Evolutionary conservation across 2,797 vertebrate genomes (phyloP).

Genomic region (Karalla daura): DNA sequence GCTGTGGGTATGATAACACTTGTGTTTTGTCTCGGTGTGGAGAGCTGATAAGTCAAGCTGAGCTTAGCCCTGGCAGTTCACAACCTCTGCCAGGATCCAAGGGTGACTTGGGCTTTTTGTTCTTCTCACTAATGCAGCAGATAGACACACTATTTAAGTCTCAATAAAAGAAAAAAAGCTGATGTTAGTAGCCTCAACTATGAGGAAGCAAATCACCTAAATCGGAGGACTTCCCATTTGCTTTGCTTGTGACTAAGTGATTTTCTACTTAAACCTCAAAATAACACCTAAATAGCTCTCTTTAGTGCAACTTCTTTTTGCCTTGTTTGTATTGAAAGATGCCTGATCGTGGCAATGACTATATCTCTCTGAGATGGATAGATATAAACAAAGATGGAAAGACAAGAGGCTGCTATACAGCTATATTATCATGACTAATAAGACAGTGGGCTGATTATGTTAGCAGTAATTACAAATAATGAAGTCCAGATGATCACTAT

Average conservation of each 20-base stretch:
- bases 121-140: constrained; percentile 59
- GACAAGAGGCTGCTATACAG: no score
- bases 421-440: no score
- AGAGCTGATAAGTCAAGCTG: constrained; percentile 43
- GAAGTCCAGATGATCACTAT: background rate
- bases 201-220: constrained; percentile 3
- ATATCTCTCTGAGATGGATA: background rate
- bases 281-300: constrained; percentile 6
- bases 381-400: background rate
- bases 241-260: background rate
- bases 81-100: constrained; percentile 15
- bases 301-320: no score
- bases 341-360: no score
- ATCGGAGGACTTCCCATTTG: constrained; percentile 49
- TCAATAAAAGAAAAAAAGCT: constrained; percentile 6
- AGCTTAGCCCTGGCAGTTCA: background rate
- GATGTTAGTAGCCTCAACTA: background rate
- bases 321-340: no score
- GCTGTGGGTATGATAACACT: constrained; percentile 24
- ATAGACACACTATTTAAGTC: constrained; percentile 7
- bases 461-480: background rate
- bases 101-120: constrained; percentile 11
- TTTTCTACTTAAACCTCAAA: background rate
- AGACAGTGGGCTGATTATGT: no score
- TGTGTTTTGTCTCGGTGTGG: constrained; percentile 20